Conservation (phyloP, 23 tunicate species). For the Diplosoma virens region DNA sequence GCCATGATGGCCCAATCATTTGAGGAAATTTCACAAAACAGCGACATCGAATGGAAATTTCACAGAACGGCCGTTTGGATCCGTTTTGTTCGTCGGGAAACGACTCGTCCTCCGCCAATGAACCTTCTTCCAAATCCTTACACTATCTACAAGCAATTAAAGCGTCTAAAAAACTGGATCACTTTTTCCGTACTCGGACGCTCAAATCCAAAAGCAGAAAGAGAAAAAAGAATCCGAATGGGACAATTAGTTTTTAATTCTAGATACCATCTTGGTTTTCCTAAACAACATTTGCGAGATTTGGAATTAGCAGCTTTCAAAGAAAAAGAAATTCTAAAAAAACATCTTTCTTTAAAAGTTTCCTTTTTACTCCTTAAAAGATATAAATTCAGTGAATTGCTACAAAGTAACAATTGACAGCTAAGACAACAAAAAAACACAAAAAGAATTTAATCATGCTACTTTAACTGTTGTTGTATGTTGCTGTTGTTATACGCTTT, state of each 20-base stretch:
- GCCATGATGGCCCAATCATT: constrained; percentile 87
- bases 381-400: not conserved
- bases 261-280: no score
- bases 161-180: not conserved
- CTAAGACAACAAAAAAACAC: no score
- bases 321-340: not conserved
- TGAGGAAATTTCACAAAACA: constrained; percentile 54
- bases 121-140: constrained; percentile 61
- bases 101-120: constrained; percentile 84
- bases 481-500: no score
- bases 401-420: no score
- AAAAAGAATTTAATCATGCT: no score
- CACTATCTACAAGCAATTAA: not conserved
- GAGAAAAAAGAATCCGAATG: not conserved
- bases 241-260: not conserved
- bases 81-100: constrained; percentile 71
- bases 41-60: constrained; percentile 78
- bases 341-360: not conserved
- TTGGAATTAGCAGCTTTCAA: not conserved
- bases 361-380: not conserved
- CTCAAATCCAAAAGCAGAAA: not conserved
- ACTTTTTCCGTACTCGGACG: not conserved
- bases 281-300: no score
- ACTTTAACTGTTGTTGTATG: no score
- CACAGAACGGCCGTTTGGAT: constrained; percentile 72